A percentile compares a stretch with the other conserved stretches of the same genome.
phyloP scores from a whole-genome alignment of 2,888 invertebrate species.

The Tinea pellionella region DNA sequence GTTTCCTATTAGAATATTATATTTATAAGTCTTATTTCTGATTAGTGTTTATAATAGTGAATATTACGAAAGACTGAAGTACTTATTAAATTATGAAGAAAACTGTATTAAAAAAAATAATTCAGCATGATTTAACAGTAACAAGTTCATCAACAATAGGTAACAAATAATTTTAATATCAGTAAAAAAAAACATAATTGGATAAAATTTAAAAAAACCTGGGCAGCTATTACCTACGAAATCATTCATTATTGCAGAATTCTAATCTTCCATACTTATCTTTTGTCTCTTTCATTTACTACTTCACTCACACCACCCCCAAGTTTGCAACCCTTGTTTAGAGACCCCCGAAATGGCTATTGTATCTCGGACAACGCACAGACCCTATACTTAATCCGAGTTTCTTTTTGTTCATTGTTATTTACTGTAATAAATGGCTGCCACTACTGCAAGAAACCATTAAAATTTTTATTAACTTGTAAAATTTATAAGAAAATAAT shows the following conservation, averaged over 20 bases:
- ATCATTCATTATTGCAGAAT: conserved; percentile 10
- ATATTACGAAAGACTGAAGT: too few relatives aligned
- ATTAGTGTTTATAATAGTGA: too few relatives aligned
- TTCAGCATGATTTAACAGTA: too few relatives aligned
- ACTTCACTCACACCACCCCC: conserved; percentile 33
- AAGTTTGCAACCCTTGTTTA: conserved; percentile 22
- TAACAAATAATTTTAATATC: too few relatives aligned
- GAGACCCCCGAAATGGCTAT: conserved; percentile 28
- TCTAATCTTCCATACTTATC: conserved; percentile 1
- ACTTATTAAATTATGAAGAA: too few relatives aligned
- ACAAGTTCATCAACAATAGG: too few relatives aligned
- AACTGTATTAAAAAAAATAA: too few relatives aligned
- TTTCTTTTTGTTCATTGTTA: neutral
- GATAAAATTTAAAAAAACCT: neutral
- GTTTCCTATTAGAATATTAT: too few relatives aligned
- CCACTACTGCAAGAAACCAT: neutral
- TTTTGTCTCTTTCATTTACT: neutral
- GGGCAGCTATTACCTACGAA: neutral
- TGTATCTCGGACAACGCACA: conserved; percentile 21
- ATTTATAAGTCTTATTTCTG: too few relatives aligned
- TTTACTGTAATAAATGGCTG: neutral
- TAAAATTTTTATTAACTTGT: neutral
- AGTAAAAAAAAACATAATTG: neutral
- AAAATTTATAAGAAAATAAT: too few relatives aligned
- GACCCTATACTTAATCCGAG: neutral